These are phyloP conservation scores for Schlechtendalia chinensis DNA, from an alignment of 1,140 invertebrate genomes.

Conservation along the genomic window DNA sequence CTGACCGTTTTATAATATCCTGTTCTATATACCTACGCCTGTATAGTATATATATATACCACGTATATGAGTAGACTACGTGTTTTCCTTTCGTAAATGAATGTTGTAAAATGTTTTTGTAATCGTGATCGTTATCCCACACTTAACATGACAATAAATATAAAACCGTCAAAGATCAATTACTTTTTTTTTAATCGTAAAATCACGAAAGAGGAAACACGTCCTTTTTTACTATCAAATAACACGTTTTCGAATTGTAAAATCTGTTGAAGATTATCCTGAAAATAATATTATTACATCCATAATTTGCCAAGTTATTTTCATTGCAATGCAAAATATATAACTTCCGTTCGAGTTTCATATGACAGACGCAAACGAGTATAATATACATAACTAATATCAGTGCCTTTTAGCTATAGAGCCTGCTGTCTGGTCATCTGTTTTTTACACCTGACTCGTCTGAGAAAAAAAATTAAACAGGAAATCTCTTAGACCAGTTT, in stretches of 20 bases:
- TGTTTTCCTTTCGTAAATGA: slow-evolving; percentile 6
- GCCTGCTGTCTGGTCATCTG: background rate
- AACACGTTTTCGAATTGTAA: background rate
- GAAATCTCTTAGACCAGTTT: background rate
- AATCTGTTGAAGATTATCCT: too few species aligned
- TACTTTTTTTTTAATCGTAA: background rate
- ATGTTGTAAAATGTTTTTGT: background rate
- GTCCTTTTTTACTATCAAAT: background rate
- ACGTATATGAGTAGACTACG: background rate
- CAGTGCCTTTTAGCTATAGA: background rate
- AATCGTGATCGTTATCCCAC: slow-evolving; percentile 19
- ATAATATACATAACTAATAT: too few species aligned
- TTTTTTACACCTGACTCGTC: background rate
- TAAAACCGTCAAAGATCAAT: slow-evolving; percentile 26
- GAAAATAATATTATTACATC: too few species aligned
- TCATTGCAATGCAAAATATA: background rate
- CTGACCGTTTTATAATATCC: slow-evolving; percentile 26
- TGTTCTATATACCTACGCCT: background rate
- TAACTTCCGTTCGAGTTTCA: background rate
- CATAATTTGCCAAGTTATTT: too few species aligned
- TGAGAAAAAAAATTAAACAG: background rate
- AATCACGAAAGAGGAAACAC: background rate
- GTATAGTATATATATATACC: background rate
- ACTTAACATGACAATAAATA: background rate
- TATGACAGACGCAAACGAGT: background rate